A percentile compares a stretch with the other conserved stretches of the same genome.
Evolutionary conservation across 2,113 vertebrate genomes (phyloP).

Genomic region (Sakesphorus luctuosus): DNA sequence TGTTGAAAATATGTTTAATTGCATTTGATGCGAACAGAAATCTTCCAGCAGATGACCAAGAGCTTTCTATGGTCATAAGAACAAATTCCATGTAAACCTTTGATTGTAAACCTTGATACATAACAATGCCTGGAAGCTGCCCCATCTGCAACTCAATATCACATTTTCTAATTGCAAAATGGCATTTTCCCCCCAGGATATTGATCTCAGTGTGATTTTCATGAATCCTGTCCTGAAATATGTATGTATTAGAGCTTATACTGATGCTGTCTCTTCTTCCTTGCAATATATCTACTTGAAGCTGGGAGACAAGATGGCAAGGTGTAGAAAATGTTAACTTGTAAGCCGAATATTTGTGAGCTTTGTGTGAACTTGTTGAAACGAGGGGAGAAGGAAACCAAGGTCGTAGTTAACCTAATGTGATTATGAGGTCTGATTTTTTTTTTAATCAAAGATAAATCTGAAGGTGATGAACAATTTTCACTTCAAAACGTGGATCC

Average conservation of each 20-base stretch:
- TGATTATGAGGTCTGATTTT: neutral
- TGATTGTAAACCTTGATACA: neutral
- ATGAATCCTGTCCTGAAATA: neutral
- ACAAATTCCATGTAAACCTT: neutral
- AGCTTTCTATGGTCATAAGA: neutral
- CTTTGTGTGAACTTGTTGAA: neutral
- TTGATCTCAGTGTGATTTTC: neutral
- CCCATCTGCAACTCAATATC: neutral
- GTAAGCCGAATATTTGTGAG: neutral
- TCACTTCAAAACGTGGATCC: neutral
- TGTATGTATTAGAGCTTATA: neutral
- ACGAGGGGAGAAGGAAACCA: neutral
- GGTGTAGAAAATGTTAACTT: neutral
- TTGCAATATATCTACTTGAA: neutral
- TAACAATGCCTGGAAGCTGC: neutral
- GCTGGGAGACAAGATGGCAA: neutral
- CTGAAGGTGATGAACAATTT: neutral
- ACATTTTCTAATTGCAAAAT: neutral
- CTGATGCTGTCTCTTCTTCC: neutral
- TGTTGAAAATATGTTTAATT: neutral
- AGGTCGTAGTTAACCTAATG: neutral
- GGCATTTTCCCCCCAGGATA: neutral
- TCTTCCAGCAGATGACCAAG: neutral
- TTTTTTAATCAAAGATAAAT: neutral
- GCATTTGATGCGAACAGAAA: neutral